These are phyloP conservation scores for Phymorhynchus buccinoides DNA, from an alignment of 1,140 invertebrate genomes.

Conservation along the genomic window DNA sequence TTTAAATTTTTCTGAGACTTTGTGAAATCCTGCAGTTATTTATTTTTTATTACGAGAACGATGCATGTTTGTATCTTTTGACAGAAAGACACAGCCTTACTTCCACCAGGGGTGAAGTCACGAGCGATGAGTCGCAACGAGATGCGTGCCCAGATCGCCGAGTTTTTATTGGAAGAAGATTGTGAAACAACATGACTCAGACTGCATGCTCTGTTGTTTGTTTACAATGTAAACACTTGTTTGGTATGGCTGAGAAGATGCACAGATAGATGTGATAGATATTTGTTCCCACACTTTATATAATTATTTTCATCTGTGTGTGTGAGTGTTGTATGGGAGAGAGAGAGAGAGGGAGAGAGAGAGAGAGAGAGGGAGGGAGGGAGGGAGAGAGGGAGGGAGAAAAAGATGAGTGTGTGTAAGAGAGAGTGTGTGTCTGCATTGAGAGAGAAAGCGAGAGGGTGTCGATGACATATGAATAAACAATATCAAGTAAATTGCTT, in stretches of 20 bases:
- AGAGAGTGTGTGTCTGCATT: too few species aligned
- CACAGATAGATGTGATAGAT: too few species aligned
- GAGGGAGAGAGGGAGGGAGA: not conserved
- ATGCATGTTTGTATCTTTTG: too few species aligned
- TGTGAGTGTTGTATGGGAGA: not conserved
- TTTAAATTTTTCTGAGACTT: too few species aligned
- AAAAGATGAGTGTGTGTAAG: not conserved
- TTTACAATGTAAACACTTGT: too few species aligned
- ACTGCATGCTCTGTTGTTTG: too few species aligned
- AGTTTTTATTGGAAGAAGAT: slow-evolving; percentile 32
- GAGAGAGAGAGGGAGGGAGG: not conserved
- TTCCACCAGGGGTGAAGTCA: not conserved
- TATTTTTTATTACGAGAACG: not conserved
- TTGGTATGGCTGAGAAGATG: too few species aligned
- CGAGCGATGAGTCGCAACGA: not conserved
- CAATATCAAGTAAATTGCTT: too few species aligned
- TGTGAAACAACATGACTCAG: not conserved
- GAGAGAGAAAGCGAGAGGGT: not conserved
- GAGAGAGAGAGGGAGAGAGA: not conserved
- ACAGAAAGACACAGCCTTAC: not conserved
- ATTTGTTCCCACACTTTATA: not conserved
- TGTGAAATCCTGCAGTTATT: not conserved
- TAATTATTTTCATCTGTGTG: not conserved
- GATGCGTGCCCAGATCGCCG: slow-evolving; percentile 32
- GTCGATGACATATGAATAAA: too few species aligned